Conservation (phyloP, 1,140 invertebrate species). For the Danaus plexippus region DNA sequence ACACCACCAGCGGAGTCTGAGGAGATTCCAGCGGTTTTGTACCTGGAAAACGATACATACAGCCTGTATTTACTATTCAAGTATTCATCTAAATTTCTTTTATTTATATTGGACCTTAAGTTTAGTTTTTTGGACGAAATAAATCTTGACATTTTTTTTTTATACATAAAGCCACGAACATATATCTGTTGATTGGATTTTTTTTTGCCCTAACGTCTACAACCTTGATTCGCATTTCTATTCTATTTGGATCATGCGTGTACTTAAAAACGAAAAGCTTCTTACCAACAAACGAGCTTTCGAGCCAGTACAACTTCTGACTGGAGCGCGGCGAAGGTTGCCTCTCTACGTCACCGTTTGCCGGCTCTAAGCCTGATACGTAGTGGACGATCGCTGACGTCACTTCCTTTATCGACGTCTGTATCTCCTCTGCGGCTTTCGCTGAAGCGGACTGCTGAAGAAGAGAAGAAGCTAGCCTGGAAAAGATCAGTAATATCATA, state of each 20-base stretch:
- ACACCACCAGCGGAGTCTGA: constrained; percentile 81
- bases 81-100: background rate
- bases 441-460: constrained; percentile 67
- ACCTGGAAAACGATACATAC: constrained; percentile 54
- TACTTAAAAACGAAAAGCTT: constrained; percentile 20
- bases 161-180: too few relatives aligned
- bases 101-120: background rate
- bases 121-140: too few relatives aligned
- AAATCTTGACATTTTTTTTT: too few relatives aligned
- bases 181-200: too few relatives aligned
- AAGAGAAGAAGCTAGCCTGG: constrained; percentile 77
- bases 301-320: constrained; percentile 85
- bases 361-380: constrained; percentile 82
- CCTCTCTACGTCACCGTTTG: constrained; percentile 60
- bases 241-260: background rate
- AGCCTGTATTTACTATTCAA: too few relatives aligned
- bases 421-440: constrained; percentile 82
- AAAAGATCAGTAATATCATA: constrained; percentile 12
- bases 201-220: too few relatives aligned
- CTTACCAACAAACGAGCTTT: constrained; percentile 88
- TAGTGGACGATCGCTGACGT: constrained; percentile 94
- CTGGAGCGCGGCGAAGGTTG: constrained; percentile 66
- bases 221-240: too few relatives aligned
- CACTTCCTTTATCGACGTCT: constrained; percentile 91
- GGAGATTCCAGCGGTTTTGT: constrained; percentile 87